Conservation (phyloP, 1,140 invertebrate genomes). For the Triops cancriformis region DNA sequence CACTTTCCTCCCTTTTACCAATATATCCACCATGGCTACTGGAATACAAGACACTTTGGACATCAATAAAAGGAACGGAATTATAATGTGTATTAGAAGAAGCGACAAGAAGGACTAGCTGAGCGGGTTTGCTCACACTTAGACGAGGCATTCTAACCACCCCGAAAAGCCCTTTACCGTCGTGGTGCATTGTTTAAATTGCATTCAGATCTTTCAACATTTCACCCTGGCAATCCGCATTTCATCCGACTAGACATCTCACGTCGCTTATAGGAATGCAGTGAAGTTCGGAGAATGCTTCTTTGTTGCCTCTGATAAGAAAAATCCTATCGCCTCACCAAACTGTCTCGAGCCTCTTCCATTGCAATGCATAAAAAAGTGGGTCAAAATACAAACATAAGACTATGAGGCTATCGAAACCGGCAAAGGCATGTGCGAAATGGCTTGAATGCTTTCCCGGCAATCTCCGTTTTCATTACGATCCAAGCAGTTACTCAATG, state of each 20-base stretch:
- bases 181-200: background rate
- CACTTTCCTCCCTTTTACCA: too few species aligned
- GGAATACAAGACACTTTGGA: too few species aligned
- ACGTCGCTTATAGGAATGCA: background rate
- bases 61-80: background rate
- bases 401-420: background rate
- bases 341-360: background rate
- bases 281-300: constrained; percentile 3
- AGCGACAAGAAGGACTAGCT: constrained; percentile 12
- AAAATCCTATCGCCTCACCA: background rate
- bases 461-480: background rate
- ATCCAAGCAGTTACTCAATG: background rate
- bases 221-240: background rate
- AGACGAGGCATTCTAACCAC: background rate
- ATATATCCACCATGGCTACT: too few species aligned
- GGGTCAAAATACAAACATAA: background rate
- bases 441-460: background rate
- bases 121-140: background rate
- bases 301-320: background rate
- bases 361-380: background rate
- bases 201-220: background rate
- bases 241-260: constrained; percentile 5
- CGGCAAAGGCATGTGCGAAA: background rate
- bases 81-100: background rate
- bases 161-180: background rate